phyloP scores from a whole-genome alignment of 2,888 invertebrate genomes.

The Rotaria magnacalcarata region DNA sequence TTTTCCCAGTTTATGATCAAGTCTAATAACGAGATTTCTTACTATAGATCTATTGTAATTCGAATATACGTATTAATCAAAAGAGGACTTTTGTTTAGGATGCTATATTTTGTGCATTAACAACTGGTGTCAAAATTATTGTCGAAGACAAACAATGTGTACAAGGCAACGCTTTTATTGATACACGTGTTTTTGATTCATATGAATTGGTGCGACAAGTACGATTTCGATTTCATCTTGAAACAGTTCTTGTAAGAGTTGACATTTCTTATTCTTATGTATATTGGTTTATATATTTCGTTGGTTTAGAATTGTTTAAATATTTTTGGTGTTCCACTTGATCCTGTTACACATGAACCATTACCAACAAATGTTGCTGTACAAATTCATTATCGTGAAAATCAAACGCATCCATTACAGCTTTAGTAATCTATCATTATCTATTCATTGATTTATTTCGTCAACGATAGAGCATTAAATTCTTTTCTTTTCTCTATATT shows the following conservation, averaged over 20 bases:
- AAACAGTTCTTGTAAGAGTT: constrained; percentile 2
- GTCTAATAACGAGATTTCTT: too few species aligned
- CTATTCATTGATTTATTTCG: not conserved
- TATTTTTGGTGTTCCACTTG: not conserved
- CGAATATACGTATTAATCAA: too few species aligned
- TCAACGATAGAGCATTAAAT: too few species aligned
- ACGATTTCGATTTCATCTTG: constrained; percentile 28
- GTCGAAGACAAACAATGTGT: constrained; percentile 31
- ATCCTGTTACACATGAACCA: not conserved
- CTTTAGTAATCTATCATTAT: not conserved
- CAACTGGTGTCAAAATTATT: constrained; percentile 2
- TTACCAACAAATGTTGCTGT: constrained; percentile 21
- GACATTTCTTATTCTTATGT: not conserved
- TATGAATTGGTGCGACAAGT: not conserved
- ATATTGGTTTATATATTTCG: too few species aligned
- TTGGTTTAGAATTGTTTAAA: constrained; percentile 16
- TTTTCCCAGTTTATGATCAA: too few species aligned
- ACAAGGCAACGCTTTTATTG: constrained; percentile 29
- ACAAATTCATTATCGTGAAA: constrained; percentile 22
- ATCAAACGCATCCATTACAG: constrained; percentile 29
- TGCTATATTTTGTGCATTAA: constrained; percentile 19
- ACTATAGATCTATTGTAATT: too few species aligned
- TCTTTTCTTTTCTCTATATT: not conserved
- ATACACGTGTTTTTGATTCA: constrained; percentile 4
- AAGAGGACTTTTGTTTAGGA: not conserved